phyloP scores from a whole-genome alignment of 2,888 invertebrate genomes.

The Choristoneura rosaceana region DNA sequence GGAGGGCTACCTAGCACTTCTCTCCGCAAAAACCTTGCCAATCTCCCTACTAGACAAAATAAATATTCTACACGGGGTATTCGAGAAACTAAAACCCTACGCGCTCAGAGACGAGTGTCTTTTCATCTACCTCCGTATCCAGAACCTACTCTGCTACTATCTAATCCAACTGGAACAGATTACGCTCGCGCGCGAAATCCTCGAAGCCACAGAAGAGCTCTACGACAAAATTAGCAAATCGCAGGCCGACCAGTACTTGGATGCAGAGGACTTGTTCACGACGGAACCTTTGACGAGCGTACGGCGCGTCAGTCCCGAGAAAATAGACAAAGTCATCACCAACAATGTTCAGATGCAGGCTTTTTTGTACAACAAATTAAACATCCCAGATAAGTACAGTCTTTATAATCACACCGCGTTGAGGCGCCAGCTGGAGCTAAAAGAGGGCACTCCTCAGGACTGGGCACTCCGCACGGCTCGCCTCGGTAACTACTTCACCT shows the following conservation, averaged over 20 bases:
- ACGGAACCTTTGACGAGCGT: conserved; percentile 61
- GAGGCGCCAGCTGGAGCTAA: conserved; percentile 83
- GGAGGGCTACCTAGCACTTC: conserved; percentile 74
- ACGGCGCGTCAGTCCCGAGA: conserved; percentile 72
- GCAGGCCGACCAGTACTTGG: conserved; percentile 66
- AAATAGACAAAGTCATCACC: conserved; percentile 85
- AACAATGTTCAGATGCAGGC: conserved; percentile 88
- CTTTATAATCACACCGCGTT: conserved; percentile 84
- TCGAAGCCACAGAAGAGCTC: conserved; percentile 79
- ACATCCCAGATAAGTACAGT: conserved; percentile 81
- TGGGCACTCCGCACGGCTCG: conserved; percentile 85
- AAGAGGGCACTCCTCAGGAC: conserved; percentile 84
- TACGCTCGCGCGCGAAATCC: conserved; percentile 73
- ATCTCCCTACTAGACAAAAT: conserved; percentile 67
- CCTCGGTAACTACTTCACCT: conserved; percentile 82
- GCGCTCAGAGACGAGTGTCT: conserved; percentile 71
- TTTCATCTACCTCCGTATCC: conserved; percentile 83
- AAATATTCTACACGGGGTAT: conserved; percentile 65
- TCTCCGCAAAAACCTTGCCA: conserved; percentile 73
- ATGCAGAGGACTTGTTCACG: conserved; percentile 85
- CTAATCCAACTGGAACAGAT: conserved; percentile 82
- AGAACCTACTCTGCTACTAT: conserved; percentile 85
- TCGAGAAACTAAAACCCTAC: conserved; percentile 69
- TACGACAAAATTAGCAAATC: conserved; percentile 72
- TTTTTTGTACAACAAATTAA: conserved; percentile 85